These are phyloP conservation scores for Lophotriccus pileatus DNA, from an alignment of 2,797 vertebrate species.

Conservation along the genomic window DNA sequence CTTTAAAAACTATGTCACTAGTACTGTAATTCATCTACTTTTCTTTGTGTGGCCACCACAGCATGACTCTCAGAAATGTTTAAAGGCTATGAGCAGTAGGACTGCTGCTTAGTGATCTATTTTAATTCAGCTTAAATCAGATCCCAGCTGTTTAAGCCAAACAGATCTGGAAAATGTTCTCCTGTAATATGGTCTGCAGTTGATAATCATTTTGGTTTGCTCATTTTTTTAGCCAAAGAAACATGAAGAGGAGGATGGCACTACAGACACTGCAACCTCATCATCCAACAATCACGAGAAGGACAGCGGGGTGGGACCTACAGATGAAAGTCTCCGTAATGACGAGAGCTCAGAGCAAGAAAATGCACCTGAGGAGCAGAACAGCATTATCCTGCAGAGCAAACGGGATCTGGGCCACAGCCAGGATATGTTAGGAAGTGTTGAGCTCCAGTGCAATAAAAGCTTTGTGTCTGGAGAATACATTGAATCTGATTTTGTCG, in stretches of 20 bases:
- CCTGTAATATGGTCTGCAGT: not conserved
- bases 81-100: not conserved
- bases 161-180: not conserved
- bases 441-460: slow-evolving; percentile 72
- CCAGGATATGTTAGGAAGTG: slow-evolving; percentile 71
- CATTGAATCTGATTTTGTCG: slow-evolving; percentile 72
- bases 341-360: slow-evolving; percentile 88
- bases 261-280: slow-evolving; percentile 90
- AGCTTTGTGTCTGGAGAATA: slow-evolving; percentile 72
- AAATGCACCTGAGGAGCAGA: slow-evolving; percentile 82
- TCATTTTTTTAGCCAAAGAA: slow-evolving; percentile 78
- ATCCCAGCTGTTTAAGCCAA: slow-evolving; percentile 6
- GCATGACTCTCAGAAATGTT: not conserved
- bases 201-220: slow-evolving; percentile 5
- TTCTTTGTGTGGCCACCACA: not conserved
- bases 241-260: slow-evolving; percentile 85
- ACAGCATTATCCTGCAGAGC: slow-evolving; percentile 77
- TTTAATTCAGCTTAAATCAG: not conserved
- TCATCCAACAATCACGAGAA: slow-evolving; percentile 87
- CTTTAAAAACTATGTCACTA: not conserved
- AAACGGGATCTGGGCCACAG: slow-evolving; percentile 74
- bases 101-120: not conserved
- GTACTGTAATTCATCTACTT: slow-evolving; percentile 4
- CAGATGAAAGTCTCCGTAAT: slow-evolving; percentile 80
- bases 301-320: slow-evolving; percentile 80